phyloP scores from a whole-genome alignment of 2,888 invertebrate species.

The Helobdella robusta region DNA sequence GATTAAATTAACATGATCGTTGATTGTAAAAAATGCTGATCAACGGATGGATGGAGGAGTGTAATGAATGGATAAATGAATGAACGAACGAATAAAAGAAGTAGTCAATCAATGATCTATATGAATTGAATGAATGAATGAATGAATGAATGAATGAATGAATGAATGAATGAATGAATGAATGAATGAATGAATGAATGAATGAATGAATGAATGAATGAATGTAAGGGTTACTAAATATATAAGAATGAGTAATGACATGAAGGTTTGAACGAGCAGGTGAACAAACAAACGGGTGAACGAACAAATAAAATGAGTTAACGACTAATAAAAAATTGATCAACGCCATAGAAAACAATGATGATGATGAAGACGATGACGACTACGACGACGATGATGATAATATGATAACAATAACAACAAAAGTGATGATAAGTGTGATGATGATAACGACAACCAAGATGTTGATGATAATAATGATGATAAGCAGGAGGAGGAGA shows the following conservation, averaged over 20 bases:
- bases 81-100: neutral
- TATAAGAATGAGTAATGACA: neutral
- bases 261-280: neutral
- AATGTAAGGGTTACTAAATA: neutral
- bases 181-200: neutral
- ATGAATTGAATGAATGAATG: slow-evolving; percentile 13
- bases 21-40: too few species aligned
- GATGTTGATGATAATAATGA: too few species aligned
- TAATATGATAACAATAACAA: neutral
- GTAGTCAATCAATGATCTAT: neutral
- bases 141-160: slow-evolving; percentile 10
- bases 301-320: neutral
- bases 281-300: neutral
- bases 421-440: neutral
- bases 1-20: too few species aligned
- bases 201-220: neutral
- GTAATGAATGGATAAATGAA: neutral
- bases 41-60: neutral
- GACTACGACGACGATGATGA: neutral
- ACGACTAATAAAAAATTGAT: neutral
- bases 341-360: too few species aligned
- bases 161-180: neutral
- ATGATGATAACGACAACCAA: too few species aligned
- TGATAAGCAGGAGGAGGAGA: too few species aligned
- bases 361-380: slow-evolving; percentile 2